Percentiles rank a stretch among this genome's conserved stretches.
Evolutionary conservation across 35 echinoderm and acorn worm species (phyloP).

Genomic region (Apostichopus californicus): DNA sequence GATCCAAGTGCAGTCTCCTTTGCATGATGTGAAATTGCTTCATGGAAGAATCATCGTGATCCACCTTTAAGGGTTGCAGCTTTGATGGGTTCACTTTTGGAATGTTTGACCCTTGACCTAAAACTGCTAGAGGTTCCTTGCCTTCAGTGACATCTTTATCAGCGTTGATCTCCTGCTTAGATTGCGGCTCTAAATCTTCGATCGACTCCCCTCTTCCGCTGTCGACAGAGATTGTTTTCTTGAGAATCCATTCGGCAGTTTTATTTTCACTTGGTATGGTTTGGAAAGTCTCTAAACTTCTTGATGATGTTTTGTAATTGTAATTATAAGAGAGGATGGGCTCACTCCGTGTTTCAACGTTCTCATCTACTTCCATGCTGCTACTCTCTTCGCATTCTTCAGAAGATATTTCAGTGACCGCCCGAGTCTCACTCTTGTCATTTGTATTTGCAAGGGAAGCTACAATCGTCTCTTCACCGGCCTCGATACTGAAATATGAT

Average conservation of each 20-base stretch:
- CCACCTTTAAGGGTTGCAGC: conserved; percentile 24
- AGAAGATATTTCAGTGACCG: background rate
- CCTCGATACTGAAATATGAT: conserved; percentile 73
- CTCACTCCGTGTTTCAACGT: background rate
- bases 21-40: conserved; percentile 44
- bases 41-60: conserved; percentile 32
- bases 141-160: background rate
- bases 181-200: conserved; percentile 55
- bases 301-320: background rate
- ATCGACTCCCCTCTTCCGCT: conserved; percentile 76
- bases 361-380: background rate
- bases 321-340: background rate
- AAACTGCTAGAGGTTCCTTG: background rate
- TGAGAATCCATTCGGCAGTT: conserved; percentile 47
- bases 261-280: conserved; percentile 27
- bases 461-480: background rate
- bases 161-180: background rate
- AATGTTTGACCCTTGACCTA: background rate
- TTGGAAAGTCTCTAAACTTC: background rate
- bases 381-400: background rate
- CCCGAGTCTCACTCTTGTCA: background rate
- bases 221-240: conserved; percentile 77
- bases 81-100: conserved; percentile 46
- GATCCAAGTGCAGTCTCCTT: conserved; percentile 11
- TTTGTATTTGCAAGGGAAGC: background rate